Base-by-base conservation (phyloP, 2,113 vertebrate genomes). In the Scopus umbretta region DNA sequence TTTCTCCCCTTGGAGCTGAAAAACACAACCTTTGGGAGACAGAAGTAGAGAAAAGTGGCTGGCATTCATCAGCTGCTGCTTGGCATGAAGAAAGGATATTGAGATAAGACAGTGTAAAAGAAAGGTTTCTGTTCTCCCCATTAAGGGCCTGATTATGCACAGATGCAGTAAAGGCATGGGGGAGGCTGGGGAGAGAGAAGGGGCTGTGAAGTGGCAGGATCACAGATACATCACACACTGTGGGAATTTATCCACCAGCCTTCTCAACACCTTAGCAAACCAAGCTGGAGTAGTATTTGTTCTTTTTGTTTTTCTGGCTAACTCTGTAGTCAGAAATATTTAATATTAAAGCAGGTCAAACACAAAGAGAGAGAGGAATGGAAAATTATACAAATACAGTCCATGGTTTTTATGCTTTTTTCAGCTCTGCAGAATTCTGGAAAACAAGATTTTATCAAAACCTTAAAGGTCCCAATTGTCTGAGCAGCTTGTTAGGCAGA, bases 381-480 rank as follows among this genome's bases (percentile, higher is more conserved):
- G 40, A 63, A 92, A 81, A 86, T 6, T 32, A 27, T 50, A 56
- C 45, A 84, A 68, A 62, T 75, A 65, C 11, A 74, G 11, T 10
- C 42, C 12, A 3, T 7, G 38, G 8, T 2, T 45, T 80, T 83
- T 80, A 71, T 49, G 50, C 26, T 17, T 85, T 85, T 85, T 96
- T 90, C 49, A 87, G 45, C 2, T 7, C 53, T 76, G 15, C n/a
- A 79, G 58, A 84, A 68, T 75, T n/a, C 25, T 65, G 43, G 22
- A 94, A 95, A 92, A 59, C 53, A 96, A 91, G 72, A 82, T 94
- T 91, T 89, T 88, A 92, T 95, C 80, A 81, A 86, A 86, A 79
- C 78, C 68, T 63, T 84, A 85, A 94, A 74, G 40, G 47, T 50
- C 27, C 13, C 65, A 90, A 81, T 72, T 88, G 76, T 94, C 89